Base-by-base conservation (phyloP, 2,888 invertebrate genomes). In the Spodoptera littoralis region DNA sequence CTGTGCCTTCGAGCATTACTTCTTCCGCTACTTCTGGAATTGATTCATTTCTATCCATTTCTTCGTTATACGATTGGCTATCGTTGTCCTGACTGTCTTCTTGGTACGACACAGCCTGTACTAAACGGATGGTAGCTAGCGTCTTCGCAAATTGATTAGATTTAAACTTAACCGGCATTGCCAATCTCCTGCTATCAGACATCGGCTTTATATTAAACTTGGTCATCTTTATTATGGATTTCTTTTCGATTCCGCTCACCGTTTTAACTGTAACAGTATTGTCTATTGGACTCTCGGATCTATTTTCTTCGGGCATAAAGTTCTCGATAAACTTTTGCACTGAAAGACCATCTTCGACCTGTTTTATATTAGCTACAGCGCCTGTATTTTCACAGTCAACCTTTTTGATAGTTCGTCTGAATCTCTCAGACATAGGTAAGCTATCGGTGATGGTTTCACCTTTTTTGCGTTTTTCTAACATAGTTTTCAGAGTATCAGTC, bases 1-100 rank as follows among this genome's bases (percentile, higher is more conserved):
- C 88, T 0, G 87, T 74, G 0, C 73, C 85, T 58, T 87, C 90
- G 0, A 93, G 47, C 82, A 92, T 86, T 0, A 94, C 84, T 65
- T 94, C 94, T 36, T 92, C 85, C 0, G 91, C 93, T 0, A 92
- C 90, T 12, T 93, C 93, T 0, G 94, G 94, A 12, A 93, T 89
- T 0, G 61, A 49, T 11, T 82, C 77, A 4, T 70, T 61, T 11
- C 62, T 69, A 1, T 83, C 79, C 36, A 69, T 67, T 3, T 76
- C 64, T 27, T 76, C 66, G 45, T 81, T 70, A 8, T 80, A 69
- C n/a, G 69, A 70, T 27, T 68, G 65, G 0, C 68, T 66, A 2
- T 82, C 79, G 0, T 61, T 24, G 0, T 81, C 70, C 3, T 73
- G 61, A 4, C 65, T 62, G 0, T 74, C 68, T 6, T 61, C 64